Evolutionary conservation across 2,797 vertebrate genomes (phyloP).

Genomic region (Danio aesculapii): DNA sequence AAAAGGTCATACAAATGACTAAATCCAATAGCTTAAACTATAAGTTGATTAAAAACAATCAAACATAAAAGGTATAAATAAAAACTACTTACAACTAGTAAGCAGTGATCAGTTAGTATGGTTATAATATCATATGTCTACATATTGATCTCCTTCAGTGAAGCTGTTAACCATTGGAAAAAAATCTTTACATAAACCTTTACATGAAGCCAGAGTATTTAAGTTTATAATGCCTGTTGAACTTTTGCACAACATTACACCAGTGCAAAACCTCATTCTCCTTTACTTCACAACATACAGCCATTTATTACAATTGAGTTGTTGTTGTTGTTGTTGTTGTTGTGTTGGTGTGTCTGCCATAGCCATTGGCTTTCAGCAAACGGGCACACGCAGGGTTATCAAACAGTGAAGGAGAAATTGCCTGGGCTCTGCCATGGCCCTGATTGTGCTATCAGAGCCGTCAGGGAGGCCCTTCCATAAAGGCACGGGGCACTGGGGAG

Average conservation of each 20-base stretch:
- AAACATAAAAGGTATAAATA: too few relatives aligned
- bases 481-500: constrained; percentile 80
- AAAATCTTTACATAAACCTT: not conserved
- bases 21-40: too few relatives aligned
- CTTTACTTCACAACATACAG: constrained; percentile 72
- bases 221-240: constrained; percentile 70
- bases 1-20: too few relatives aligned
- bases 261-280: constrained; percentile 74
- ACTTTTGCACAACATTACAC: constrained; percentile 71
- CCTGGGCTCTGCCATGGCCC: constrained; percentile 84
- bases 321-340: constrained; percentile 78
- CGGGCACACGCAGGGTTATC: constrained; percentile 78
- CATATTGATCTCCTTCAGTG: constrained; percentile 15
- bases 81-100: too few relatives aligned
- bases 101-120: too few relatives aligned
- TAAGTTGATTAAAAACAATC: too few relatives aligned
- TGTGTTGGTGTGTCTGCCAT: constrained; percentile 67
- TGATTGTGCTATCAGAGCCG: constrained; percentile 87
- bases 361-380: constrained; percentile 80
- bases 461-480: constrained; percentile 85
- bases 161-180: constrained; percentile 25
- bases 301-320: constrained; percentile 85
- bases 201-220: constrained; percentile 39
- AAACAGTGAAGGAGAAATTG: constrained; percentile 87
- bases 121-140: too few relatives aligned